Evolutionary conservation across 2,113 vertebrate species (phyloP).

Genomic region (Cephalopterus ornatus): DNA sequence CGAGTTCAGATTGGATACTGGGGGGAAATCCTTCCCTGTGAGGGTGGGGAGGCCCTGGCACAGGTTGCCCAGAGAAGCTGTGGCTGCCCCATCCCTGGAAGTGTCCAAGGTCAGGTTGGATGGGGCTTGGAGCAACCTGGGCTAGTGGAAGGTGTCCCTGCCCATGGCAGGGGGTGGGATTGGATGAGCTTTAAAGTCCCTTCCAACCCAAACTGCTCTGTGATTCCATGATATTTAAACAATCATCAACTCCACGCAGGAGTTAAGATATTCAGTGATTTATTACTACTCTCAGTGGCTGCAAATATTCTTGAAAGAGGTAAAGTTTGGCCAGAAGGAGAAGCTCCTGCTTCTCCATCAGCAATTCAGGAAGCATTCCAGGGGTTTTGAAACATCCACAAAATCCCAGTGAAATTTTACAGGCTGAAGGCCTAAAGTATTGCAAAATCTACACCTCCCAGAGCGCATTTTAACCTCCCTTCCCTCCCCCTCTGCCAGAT

Average conservation of each 20-base stretch:
- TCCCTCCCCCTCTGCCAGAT: not conserved
- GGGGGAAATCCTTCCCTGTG: not conserved
- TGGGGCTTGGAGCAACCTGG: not conserved
- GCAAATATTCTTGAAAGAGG: not conserved
- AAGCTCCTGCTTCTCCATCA: not conserved
- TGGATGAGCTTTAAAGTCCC: fast-evolving
- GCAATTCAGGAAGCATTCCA: not conserved
- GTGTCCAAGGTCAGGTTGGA: not conserved
- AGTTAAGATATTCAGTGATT: not conserved
- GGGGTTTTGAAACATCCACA: not conserved
- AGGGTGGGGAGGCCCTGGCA: not conserved
- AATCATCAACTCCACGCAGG: not conserved
- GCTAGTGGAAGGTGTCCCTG: not conserved
- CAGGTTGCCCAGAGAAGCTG: not conserved
- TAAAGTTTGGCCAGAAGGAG: not conserved
- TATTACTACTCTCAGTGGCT: not conserved
- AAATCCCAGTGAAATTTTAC: not conserved
- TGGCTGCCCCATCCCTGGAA: not conserved
- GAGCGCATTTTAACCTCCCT: not conserved
- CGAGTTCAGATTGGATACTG: not conserved
- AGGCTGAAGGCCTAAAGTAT: not conserved
- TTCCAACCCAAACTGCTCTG: not conserved
- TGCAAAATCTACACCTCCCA: not conserved
- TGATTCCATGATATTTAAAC: not conserved
- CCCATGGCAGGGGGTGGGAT: fast-evolving